Percentiles rank a stretch among this genome's conserved stretches.
Evolutionary conservation across 2,797 vertebrate species (phyloP).

Genomic region (Crocodylus rhombifer): DNA sequence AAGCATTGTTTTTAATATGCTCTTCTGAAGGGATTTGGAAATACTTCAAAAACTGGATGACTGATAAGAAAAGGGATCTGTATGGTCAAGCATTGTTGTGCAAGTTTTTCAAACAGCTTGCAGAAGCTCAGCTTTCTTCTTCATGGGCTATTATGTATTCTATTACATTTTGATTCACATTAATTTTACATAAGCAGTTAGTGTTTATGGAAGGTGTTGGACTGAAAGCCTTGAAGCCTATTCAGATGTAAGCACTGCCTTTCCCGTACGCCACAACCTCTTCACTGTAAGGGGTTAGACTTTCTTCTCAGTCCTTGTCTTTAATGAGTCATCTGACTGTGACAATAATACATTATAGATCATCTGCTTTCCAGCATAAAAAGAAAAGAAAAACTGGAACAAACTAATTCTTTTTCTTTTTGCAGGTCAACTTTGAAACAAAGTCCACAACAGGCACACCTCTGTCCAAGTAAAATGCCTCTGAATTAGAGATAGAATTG

Average conservation of each 20-base stretch:
- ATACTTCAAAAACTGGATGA: background rate
- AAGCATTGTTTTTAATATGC: constrained; percentile 22
- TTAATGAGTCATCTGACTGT: background rate
- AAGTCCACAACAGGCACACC: background rate
- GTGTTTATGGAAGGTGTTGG: background rate
- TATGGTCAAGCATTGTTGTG: background rate
- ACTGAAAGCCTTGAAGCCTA: background rate
- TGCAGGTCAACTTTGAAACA: background rate
- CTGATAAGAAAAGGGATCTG: background rate
- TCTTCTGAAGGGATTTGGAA: background rate
- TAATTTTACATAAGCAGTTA: background rate
- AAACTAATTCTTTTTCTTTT: background rate
- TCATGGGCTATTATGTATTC: no score
- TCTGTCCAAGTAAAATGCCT: background rate
- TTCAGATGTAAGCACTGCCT: background rate
- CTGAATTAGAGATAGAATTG: background rate
- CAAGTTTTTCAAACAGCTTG: background rate
- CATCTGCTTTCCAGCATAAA: background rate
- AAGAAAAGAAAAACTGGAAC: background rate
- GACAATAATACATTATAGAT: background rate
- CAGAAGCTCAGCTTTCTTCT: background rate
- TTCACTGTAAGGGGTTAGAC: background rate
- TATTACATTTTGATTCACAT: no score
- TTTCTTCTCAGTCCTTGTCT: background rate
- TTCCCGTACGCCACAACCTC: background rate